Evolutionary conservation across 2,797 vertebrate species (phyloP).

Genomic region (Thamnophis elegans): DNA sequence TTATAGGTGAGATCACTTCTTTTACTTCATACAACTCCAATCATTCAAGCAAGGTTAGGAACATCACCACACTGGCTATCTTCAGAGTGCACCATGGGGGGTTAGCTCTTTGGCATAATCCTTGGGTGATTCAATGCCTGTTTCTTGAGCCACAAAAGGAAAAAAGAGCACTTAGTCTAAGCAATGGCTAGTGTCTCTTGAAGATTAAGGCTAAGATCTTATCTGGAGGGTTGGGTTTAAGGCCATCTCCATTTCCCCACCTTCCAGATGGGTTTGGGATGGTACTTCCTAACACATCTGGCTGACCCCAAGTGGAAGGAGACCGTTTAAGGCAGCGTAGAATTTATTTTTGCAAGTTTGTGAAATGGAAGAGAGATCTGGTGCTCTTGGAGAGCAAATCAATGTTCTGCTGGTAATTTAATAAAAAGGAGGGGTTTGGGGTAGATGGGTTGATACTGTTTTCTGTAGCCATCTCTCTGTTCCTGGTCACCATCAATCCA

Average conservation of each 20-base stretch:
- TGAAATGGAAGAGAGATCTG: conserved; percentile 44
- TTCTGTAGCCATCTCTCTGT: not conserved
- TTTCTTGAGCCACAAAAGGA: not conserved
- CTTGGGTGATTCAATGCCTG: not conserved
- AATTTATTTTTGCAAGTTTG: conserved; percentile 51
- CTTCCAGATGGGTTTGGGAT: not conserved
- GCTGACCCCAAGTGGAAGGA: not conserved
- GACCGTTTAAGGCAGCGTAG: conserved; percentile 48
- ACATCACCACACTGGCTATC: not conserved
- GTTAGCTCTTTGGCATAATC: not conserved
- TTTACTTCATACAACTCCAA: not conserved
- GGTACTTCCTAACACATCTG: not conserved
- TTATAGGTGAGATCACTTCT: not conserved
- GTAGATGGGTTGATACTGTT: conserved; percentile 36
- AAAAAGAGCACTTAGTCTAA: not conserved
- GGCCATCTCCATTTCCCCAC: not conserved
- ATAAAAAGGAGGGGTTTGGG: conserved; percentile 20
- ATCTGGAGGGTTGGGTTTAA: conserved; percentile 34
- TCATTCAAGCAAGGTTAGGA: not conserved
- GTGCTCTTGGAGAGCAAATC: conserved; percentile 50
- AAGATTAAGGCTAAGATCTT: not conserved
- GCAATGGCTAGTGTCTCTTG: not conserved
- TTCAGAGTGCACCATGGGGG: not conserved
- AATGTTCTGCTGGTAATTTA: conserved; percentile 35
- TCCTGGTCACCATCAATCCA: not conserved